Evolutionary conservation across 2,797 vertebrate genomes (phyloP).

Genomic region (Apodemus agrarius): DNA sequence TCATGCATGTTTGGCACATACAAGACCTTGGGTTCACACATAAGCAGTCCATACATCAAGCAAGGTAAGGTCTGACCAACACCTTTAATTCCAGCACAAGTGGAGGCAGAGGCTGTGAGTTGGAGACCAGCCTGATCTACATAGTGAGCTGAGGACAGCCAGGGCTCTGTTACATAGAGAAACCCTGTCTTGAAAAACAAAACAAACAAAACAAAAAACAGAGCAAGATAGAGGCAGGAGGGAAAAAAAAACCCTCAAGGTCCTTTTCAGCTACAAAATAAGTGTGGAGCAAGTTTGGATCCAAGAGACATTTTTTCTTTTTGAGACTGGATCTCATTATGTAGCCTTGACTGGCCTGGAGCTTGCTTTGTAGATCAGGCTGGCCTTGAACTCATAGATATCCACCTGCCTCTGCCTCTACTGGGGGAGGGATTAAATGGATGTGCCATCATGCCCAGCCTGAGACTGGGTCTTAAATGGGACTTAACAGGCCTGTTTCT

Average conservation of each 20-base stretch:
- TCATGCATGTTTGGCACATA: not conserved
- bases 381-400: not conserved
- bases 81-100: not conserved
- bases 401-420: not conserved
- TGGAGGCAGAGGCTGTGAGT: not conserved
- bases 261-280: not conserved
- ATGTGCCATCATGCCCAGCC: not conserved
- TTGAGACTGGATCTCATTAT: not conserved
- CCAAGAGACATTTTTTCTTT: not conserved
- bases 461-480: not conserved
- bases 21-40: not conserved
- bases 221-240: not conserved
- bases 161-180: not conserved
- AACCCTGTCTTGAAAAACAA: not conserved
- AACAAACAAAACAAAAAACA: not conserved
- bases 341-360: not conserved
- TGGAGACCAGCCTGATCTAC: not conserved
- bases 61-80: not conserved
- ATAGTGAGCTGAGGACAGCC: not conserved
- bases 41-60: not conserved
- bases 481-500: not conserved
- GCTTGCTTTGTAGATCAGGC: not conserved
- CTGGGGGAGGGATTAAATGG: not conserved
- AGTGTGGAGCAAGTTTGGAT: not conserved
- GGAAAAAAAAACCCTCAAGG: not conserved